Base-by-base conservation (phyloP, 2,888 invertebrate genomes). In the Oscheius myriophilus region DNA sequence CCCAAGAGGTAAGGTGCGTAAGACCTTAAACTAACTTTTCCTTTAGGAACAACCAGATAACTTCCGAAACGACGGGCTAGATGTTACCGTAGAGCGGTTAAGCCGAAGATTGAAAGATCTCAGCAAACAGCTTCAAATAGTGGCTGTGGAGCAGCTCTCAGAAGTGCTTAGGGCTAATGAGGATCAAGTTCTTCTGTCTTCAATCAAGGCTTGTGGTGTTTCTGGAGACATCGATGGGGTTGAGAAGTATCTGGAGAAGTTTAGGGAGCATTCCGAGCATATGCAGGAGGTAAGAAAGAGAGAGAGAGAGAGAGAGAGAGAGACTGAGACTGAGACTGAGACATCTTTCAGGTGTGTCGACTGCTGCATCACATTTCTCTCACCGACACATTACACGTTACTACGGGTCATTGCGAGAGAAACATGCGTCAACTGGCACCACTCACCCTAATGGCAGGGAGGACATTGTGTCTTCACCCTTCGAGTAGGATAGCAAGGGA, bases 181-280 rank as follows among this genome's bases (percentile, higher is more conserved):
- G 73, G 89, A 89, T 79, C 88, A 89, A 70, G 86, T 87, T 9
- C 79, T 89, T 46, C 79, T 89, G 70, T 86, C 80, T 14, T 83
- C 83, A 11, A 78, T 85, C 61, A 85, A 85, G 69, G 85, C 86
- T 12, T 86, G 86, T 70, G 83, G 93, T 45, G 88, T 92, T 76
- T 90, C 91, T 76, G 92, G 92, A 71, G 93, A 94, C 89, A 91
- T 93, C 84, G 94, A 94, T 87, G 91, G 93, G 88, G 92, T 97
- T 84, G 94, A 95, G 88, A 94, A 93, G 88, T 92, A 93, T 88
- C 92, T 94, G 84, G 93, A 94, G 89, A 92, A 93, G 88, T 96
- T 97, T 88, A 93, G 94, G 87, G 96, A 97, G 89, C 95, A 95
- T 89, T 93, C 96, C 87, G 97, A 97, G 89, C 97, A 97, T 89